Base-by-base conservation (phyloP, 2,888 invertebrate genomes). In the Harpagoxenus sublaevis region DNA sequence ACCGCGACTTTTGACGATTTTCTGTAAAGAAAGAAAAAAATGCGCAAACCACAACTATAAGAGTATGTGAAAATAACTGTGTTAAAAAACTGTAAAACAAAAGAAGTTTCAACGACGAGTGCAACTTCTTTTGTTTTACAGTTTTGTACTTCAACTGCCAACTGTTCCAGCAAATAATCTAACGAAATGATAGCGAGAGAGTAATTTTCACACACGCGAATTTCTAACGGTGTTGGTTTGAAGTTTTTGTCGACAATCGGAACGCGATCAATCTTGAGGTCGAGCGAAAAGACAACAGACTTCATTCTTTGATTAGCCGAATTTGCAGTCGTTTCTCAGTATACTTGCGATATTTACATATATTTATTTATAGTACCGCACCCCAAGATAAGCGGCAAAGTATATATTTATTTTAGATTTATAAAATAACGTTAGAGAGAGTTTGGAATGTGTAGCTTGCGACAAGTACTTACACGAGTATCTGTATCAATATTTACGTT, bases 201-300 rank as follows among this genome's bases (percentile, higher is more conserved):
- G 65, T 51, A 28, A 65, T 82, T 74, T 77, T 81, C 55, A 60
- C n/a, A 83, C 90, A 90, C 85, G 90, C 86, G 75, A 90, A 62
- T 63, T 81, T 74, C 84, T 90, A 90, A 90, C 90, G 90, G 90
- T 73, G 85, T 63, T 71, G 31, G 48, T 28, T 48, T 39, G 60
- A 60, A 39, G 73, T 53, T n/a, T 83, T 57, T 83, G 63, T 57
- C 51, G 57, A 31, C 45, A 39, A 85, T 79, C 45, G 74, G 18
- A 45, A 65, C 51, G 57, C 70, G 63, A 84, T 74, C 51, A 39
- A 53, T 60, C 53, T 28, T 53, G 57, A 78, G 65, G 42, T 65
- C 79, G 78, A 75, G 60, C 35, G 45, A 79, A 79, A 53, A 68
- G 45, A 78, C 15, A 23, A 18, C 39, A 31, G 55, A 31, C 28